Conservation (phyloP, 2,113 vertebrate genomes). For the Vimba vimba region DNA sequence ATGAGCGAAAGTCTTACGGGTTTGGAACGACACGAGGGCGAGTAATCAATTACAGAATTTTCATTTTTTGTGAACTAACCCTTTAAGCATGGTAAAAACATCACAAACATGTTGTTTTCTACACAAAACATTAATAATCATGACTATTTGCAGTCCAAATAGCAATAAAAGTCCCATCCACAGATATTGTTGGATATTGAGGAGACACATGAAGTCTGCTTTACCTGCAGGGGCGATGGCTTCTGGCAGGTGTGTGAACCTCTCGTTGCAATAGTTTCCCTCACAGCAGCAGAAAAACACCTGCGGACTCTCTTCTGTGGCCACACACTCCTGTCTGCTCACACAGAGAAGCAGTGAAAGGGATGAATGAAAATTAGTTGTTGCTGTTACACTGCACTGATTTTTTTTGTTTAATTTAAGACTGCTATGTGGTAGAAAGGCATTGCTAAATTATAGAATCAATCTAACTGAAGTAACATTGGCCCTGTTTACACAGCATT, state of each 20-base stretch:
- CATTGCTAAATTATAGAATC: background rate
- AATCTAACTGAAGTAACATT: too few relatives aligned
- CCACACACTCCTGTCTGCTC: constrained; percentile 92
- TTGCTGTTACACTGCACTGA: background rate
- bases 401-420: background rate
- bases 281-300: constrained; percentile 99
- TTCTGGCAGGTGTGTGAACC: constrained; percentile 94
- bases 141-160: background rate
- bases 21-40: too few relatives aligned
- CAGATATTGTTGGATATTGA: background rate
- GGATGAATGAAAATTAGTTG: background rate
- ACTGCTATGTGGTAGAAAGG: too few relatives aligned
- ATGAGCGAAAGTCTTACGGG: too few relatives aligned
- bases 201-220: background rate
- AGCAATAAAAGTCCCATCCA: background rate
- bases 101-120: background rate
- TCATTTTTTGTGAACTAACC: background rate
- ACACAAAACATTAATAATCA: background rate
- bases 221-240: constrained; percentile 75
- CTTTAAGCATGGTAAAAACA: background rate
- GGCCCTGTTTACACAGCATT: too few relatives aligned
- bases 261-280: constrained; percentile 97
- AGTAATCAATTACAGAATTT: too few relatives aligned
- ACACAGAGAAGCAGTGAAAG: background rate
- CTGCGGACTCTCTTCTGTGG: constrained; percentile 96